Base-by-base conservation (phyloP, 37 sponge, comb jelly and placozoan species). In the Beroe ovata region DNA sequence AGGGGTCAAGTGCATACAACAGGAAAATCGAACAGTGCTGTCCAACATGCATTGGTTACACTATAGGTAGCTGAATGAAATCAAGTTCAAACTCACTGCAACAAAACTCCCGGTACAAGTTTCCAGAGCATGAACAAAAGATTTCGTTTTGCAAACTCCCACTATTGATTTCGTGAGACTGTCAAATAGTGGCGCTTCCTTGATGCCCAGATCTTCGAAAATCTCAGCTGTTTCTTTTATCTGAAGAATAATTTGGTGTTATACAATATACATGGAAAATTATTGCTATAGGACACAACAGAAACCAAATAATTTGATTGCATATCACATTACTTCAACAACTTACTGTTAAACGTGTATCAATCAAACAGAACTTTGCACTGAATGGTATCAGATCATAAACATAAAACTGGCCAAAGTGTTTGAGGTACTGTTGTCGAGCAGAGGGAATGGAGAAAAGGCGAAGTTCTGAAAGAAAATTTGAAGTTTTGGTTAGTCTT, bases 31-130 rank as follows among this genome's bases (percentile, higher is more conserved):
- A n/a, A n/a, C n/a, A n/a, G n/a, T n/a, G n/a, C n/a, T n/a, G n/a
- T n/a, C n/a, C n/a, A n/a, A n/a, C n/a, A n/a, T n/a, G n/a, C n/a
- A n/a, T n/a, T n/a, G n/a, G n/a, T n/a, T n/a, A n/a, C n/a, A n/a
- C n/a, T n/a, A n/a, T n/a, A n/a, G n/a, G n/a, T n/a, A n/a, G n/a
- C n/a, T n/a, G n/a, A n/a, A n/a, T n/a, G n/a, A n/a, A n/a, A n/a
- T n/a, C n/a, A n/a, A n/a, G n/a, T n/a, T n/a, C n/a, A 47, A 47
- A 69, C 84, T 77, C 33, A 77, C 84, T n/a, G 84, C 84, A 77
- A 77, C 84, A 40, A 77, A 77, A 36, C 84, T 77, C 18, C 84
- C 84, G 21, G 84, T 77, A 77, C 84, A 77, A 23, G 36, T 1
- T 19, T 21, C 22, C 41, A 77, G 23, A 3, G 54, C 84, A 21